Percentiles rank a stretch among this genome's conserved stretches.
Conservation (phyloP, 2,888 invertebrate genomes). For the Meiosimyza decipiens region DNA sequence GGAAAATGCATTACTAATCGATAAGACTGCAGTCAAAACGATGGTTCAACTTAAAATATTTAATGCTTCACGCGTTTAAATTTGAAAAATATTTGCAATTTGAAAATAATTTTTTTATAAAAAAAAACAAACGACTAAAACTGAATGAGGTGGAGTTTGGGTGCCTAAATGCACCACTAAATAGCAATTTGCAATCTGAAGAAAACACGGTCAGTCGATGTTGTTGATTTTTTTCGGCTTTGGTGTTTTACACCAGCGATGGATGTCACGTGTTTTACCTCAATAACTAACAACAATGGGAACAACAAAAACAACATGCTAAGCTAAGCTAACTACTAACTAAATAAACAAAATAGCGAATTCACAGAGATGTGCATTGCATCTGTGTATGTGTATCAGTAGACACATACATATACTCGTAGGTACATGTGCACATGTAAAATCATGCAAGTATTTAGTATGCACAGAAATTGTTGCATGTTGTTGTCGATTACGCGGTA, state of each 20-base stretch:
- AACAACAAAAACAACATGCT: slow-evolving; percentile 4
- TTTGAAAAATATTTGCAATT: too few species aligned
- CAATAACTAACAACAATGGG: neutral
- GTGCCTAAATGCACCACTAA: too few species aligned
- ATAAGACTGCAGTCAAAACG: too few species aligned
- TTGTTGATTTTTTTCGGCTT: too few species aligned
- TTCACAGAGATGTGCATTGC: neutral
- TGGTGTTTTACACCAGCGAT: neutral
- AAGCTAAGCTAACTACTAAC: neutral
- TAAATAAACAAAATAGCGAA: neutral
- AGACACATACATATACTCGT: neutral
- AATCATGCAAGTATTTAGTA: neutral
- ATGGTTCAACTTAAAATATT: too few species aligned
- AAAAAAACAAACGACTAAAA: too few species aligned
- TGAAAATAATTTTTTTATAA: too few species aligned
- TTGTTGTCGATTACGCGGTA: slow-evolving; percentile 24
- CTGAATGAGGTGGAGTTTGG: too few species aligned
- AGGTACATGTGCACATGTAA: neutral
- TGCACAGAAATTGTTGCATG: slow-evolving; percentile 13
- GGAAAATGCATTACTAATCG: too few species aligned
- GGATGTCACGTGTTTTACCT: slow-evolving; percentile 26
- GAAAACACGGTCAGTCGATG: too few species aligned
- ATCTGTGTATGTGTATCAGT: neutral
- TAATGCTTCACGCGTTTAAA: too few species aligned
- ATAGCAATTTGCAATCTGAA: too few species aligned